Conservation (phyloP, 2,113 vertebrate species). For the Okapia johnstoni region DNA sequence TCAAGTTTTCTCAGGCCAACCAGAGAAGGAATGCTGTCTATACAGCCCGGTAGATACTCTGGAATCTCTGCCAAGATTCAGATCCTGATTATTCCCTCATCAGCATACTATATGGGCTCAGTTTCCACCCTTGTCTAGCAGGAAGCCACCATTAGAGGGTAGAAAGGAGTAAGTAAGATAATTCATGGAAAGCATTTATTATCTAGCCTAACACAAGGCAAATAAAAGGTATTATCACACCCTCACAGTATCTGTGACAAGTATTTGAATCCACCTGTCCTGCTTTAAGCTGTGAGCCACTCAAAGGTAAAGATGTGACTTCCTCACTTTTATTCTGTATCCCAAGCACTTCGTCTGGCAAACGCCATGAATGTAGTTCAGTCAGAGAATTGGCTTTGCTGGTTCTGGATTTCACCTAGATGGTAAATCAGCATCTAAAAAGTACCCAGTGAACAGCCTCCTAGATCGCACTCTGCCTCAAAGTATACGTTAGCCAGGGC, state of each 20-base stretch:
- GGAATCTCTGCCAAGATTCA: slow-evolving; percentile 8
- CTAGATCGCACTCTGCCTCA: not conserved
- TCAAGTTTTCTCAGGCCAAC: slow-evolving; percentile 22
- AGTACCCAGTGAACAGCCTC: not conserved
- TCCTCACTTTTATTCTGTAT: slow-evolving; percentile 39
- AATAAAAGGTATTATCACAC: slow-evolving; percentile 25
- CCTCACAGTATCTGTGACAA: not conserved
- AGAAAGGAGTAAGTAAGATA: slow-evolving; percentile 35
- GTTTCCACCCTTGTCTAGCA: not conserved
- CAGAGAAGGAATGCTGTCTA: not conserved
- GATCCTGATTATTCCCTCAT: slow-evolving; percentile 7
- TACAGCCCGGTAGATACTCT: not conserved
- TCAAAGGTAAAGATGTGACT: not conserved
- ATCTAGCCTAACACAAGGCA: slow-evolving; percentile 24
- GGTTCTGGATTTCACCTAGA: slow-evolving; percentile 20
- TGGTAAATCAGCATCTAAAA: not conserved
- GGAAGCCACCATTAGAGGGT: not conserved
- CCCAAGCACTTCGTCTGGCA: not conserved
- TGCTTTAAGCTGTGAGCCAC: not conserved
- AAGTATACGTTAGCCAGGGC: not conserved
- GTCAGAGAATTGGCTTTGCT: not conserved
- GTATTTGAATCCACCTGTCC: not conserved
- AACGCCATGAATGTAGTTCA: not conserved
- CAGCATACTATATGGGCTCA: not conserved
- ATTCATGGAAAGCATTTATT: slow-evolving; percentile 29